Conservation (phyloP, 2,797 vertebrate genomes). For the Dicrostonyx torquatus region DNA sequence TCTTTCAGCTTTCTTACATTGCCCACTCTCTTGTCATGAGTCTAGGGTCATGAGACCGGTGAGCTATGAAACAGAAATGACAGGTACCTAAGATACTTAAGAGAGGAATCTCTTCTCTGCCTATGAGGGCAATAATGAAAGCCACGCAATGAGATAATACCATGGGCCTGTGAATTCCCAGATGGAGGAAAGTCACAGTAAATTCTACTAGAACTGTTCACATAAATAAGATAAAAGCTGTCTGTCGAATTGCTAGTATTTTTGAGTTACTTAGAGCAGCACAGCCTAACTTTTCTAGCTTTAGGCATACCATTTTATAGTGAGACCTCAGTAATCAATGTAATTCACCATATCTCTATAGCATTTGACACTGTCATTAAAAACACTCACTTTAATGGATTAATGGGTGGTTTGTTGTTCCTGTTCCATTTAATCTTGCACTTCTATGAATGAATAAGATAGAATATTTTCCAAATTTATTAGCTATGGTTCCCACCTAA, state of each 20-base stretch:
- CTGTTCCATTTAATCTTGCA: slow-evolving; percentile 9
- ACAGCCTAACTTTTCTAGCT: not conserved
- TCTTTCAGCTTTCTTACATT: not conserved
- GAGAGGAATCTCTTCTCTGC: not conserved
- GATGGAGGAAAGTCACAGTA: not conserved
- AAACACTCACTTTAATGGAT: not conserved
- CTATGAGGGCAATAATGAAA: not conserved
- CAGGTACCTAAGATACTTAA: not conserved
- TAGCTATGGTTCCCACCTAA: not conserved
- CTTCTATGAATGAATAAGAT: not conserved
- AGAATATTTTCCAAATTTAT: slow-evolving; percentile 23
- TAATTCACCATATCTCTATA: not conserved
- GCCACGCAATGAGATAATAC: not conserved
- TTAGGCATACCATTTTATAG: not conserved
- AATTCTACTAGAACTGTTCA: not conserved
- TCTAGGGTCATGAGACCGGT: not conserved
- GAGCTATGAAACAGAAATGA: not conserved
- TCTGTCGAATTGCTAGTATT: not conserved
- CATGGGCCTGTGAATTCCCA: not conserved
- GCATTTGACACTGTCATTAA: not conserved
- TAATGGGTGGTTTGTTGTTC: not conserved
- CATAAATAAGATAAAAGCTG: not conserved
- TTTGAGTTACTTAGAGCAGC: not conserved
- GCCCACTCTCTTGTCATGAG: not conserved
- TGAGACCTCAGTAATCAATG: not conserved